Percentiles rank a stretch among this genome's conserved stretches.
phyloP scores from a whole-genome alignment of 2,888 invertebrate species.

The Pemphredon lugubris region DNA sequence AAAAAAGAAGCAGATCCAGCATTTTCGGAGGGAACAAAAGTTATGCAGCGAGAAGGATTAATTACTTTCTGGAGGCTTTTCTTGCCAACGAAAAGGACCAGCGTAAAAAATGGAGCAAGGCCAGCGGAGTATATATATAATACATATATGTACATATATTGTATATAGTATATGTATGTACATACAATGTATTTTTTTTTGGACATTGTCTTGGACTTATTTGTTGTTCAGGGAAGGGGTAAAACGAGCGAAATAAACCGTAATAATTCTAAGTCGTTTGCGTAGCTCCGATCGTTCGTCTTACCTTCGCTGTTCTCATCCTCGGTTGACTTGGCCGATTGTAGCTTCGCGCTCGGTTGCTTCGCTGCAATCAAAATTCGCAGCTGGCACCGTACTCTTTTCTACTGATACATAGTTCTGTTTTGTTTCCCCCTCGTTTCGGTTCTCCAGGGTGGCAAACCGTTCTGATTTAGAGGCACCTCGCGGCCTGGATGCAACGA shows the following conservation, averaged over 20 bases:
- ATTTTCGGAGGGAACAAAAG: background rate
- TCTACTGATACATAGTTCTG: slow-evolving; percentile 55
- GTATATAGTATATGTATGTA: no score
- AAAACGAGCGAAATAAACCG: slow-evolving; percentile 57
- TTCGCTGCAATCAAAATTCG: slow-evolving; percentile 81
- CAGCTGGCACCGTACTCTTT: slow-evolving; percentile 75
- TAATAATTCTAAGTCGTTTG: slow-evolving; percentile 56
- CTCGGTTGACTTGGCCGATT: slow-evolving; percentile 81
- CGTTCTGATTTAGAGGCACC: no score
- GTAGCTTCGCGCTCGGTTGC: slow-evolving; percentile 80
- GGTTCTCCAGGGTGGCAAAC: background rate
- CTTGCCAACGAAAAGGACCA: background rate
- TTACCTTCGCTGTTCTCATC: slow-evolving; percentile 81
- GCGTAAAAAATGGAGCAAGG: slow-evolving; percentile 27
- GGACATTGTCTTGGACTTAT: no score
- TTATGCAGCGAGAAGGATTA: slow-evolving; percentile 22
- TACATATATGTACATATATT: no score
- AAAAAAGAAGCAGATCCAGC: no score
- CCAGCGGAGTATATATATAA: slow-evolving; percentile 1
- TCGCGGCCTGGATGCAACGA: background rate
- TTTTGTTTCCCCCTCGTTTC: slow-evolving; percentile 1
- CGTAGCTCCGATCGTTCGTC: slow-evolving; percentile 70
- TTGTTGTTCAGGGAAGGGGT: background rate
- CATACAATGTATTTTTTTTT: no score
- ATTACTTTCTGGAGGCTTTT: slow-evolving; percentile 16